These are phyloP conservation scores for Thamnaconus septentrionalis DNA, from an alignment of 2,113 vertebrate species.

Conservation along the genomic window DNA sequence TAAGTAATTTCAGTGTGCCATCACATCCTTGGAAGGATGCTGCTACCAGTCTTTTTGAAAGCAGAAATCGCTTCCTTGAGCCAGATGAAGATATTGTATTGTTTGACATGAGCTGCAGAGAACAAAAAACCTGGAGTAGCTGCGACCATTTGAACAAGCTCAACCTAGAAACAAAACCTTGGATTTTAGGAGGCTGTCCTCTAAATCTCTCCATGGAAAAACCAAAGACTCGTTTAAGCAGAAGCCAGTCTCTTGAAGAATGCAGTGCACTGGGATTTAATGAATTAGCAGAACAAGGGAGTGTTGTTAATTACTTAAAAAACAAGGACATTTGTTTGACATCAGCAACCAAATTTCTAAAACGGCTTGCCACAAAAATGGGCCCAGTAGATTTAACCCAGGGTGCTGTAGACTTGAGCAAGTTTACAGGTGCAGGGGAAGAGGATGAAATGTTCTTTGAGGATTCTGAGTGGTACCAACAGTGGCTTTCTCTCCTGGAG, in stretches of 20 bases:
- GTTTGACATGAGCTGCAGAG: constrained; percentile 76
- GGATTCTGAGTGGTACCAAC: constrained; percentile 85
- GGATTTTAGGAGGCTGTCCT: constrained; percentile 40
- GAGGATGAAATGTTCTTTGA: constrained; percentile 72
- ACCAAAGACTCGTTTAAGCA: constrained; percentile 36
- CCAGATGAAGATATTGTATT: constrained; percentile 68
- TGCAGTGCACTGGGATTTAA: constrained; percentile 58
- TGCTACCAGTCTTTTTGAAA: constrained; percentile 50
- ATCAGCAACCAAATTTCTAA: constrained; percentile 72
- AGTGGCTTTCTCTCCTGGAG: constrained; percentile 88
- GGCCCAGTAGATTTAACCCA: constrained; percentile 87
- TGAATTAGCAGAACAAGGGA: constrained; percentile 57
- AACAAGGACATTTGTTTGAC: constrained; percentile 67
- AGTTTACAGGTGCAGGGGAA: constrained; percentile 44
- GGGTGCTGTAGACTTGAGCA: constrained; percentile 79
- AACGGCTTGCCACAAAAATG: constrained; percentile 77
- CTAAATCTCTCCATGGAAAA: constrained; percentile 66
- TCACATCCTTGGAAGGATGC: constrained; percentile 73
- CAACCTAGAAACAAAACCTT: constrained; percentile 45
- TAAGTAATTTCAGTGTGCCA: constrained; percentile 66
- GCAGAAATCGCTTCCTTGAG: constrained; percentile 55
- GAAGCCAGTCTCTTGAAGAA: constrained; percentile 67
- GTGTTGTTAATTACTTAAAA: constrained; percentile 51
- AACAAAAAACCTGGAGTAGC: constrained; percentile 67
- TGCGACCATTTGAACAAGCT: constrained; percentile 67